These are phyloP conservation scores for Mirza zaza DNA, from an alignment of 2,113 vertebrate species.

Conservation along the genomic window DNA sequence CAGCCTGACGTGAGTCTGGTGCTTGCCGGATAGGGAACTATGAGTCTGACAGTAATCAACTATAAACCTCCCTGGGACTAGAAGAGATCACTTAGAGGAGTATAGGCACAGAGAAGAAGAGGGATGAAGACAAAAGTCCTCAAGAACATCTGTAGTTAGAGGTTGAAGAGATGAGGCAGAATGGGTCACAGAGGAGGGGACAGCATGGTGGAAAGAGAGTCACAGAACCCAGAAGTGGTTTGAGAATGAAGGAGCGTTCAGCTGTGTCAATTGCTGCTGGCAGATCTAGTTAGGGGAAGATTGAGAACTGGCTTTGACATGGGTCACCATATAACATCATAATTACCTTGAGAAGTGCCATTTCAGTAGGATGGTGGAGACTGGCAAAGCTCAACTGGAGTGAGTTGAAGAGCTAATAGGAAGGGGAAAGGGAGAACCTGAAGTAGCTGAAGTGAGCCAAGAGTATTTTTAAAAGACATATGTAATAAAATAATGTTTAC, in stretches of 20 bases:
- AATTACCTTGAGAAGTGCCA: not conserved
- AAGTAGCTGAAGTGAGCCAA: not conserved
- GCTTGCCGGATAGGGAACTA: not conserved
- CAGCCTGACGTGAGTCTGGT: not conserved
- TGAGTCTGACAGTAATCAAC: not conserved
- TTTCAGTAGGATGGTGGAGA: not conserved
- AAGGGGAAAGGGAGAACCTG: not conserved
- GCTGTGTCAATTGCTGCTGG: not conserved
- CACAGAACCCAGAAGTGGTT: not conserved
- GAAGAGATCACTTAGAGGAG: not conserved
- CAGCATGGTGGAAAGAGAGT: not conserved
- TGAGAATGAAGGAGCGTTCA: not conserved
- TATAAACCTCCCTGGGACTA: not conserved
- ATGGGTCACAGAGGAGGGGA: too few relatives aligned
- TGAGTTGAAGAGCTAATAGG: not conserved
- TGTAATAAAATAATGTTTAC: not conserved
- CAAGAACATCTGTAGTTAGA: not conserved
- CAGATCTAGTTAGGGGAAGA: not conserved
- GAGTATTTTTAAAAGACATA: not conserved
- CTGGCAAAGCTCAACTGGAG: not conserved
- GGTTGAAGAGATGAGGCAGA: not conserved
- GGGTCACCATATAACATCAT: not conserved
- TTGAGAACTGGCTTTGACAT: not conserved
- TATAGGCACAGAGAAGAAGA: not conserved
- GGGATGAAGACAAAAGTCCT: not conserved